Conservation (phyloP, 2,888 invertebrate species). For the Melinaea menophilus region DNA sequence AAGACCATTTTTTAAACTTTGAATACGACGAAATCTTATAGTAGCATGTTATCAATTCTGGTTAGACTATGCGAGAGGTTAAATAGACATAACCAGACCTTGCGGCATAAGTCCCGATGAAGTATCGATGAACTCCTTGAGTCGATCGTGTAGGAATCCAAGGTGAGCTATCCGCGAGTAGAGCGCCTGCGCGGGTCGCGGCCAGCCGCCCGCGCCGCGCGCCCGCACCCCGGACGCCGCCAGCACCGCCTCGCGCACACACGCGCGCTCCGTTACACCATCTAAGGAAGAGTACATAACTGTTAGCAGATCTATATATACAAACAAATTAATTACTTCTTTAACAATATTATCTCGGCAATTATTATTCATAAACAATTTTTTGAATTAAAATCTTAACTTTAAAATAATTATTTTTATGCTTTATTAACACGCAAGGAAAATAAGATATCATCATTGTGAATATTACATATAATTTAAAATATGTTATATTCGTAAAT, state of each 20-base stretch:
- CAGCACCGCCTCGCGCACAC: conserved; percentile 87
- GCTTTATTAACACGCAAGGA: background rate
- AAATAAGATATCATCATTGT: background rate
- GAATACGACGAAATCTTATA: too few relatives aligned
- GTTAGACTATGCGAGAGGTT: too few relatives aligned
- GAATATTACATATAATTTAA: too few relatives aligned
- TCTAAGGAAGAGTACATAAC: conserved; percentile 32
- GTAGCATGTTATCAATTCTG: too few relatives aligned
- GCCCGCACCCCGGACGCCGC: conserved; percentile 94
- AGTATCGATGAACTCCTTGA: conserved; percentile 88
- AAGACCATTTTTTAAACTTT: too few relatives aligned
- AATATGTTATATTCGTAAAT: too few relatives aligned
- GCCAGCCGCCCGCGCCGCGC: conserved; percentile 43
- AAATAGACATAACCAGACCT: conserved; percentile 42
- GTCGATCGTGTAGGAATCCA: conserved; percentile 90
- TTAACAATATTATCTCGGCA: background rate
- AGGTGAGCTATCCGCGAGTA: conserved; percentile 89
- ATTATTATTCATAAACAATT: too few relatives aligned
- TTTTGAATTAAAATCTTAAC: too few relatives aligned
- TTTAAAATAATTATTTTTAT: too few relatives aligned
- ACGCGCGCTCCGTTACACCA: conserved; percentile 47
- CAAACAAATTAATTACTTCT: background rate
- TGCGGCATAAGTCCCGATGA: conserved; percentile 81
- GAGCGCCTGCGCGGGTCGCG: conserved; percentile 78
- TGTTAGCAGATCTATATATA: background rate